Evolutionary conservation across 2,888 invertebrate species (phyloP), one percentile per base, ranked within the genome.

Genomic region (Sphaeridia pumilis): DNA sequence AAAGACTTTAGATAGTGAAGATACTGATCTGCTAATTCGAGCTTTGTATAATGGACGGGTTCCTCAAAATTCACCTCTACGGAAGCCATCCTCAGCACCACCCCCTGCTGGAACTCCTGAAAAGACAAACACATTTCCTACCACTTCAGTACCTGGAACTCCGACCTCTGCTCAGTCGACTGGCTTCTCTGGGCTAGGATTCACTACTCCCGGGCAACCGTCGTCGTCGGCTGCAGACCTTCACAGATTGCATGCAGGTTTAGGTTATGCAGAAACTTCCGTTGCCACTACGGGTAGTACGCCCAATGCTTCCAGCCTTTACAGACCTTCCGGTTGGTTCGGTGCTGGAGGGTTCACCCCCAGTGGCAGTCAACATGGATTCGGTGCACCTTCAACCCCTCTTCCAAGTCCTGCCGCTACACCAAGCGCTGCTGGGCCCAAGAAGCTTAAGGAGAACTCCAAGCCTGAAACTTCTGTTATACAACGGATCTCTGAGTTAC

Each of bases 401-500:
- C 10, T 31, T 10, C 14, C 31, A 7, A 31, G 31, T 14, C 31
- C 31, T 10, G 7, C 38, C 17, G 17, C 17, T 12, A 5, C 7
- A 5, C 17, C 17, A 12, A 17, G 38, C 17, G 38, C 17, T 5
- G 17, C 12, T 14, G 17, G 17, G 17, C 62, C 60, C 2, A 61
- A 58, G 34, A 61, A 59, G 45, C 60, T 55, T 42, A 52, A 55
- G 2, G 60, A 59, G 46, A 61, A 63, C 46, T 51, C 61, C 49
- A 56, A 58, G 41, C 58, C 63, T 78, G 93, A 97, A 75, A 95
- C 94, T 28, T 84, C 86, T 71, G 92, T 95, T 58, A 84, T 95
- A 77, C 84, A 87, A 68, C 79, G 93, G 70, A 86, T 95, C 68
- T 79, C 83, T 25, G 93, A 93, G 73, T 74, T 97, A 66, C 85